These are phyloP conservation scores for Ophioninae sp. DNA, from an alignment of 2,888 invertebrate genomes.

Conservation along the genomic window DNA sequence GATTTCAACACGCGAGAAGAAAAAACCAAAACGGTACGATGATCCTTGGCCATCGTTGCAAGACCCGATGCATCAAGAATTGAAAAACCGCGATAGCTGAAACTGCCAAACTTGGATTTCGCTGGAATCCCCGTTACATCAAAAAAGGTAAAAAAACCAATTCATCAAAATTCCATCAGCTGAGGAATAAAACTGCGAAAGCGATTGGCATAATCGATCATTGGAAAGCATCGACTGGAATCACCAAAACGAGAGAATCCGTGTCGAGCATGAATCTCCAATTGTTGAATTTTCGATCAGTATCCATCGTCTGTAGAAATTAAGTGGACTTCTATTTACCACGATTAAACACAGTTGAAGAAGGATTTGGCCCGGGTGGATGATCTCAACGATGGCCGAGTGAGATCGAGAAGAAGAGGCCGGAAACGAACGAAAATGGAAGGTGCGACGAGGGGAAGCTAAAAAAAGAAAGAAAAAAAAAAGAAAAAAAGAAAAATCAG, in stretches of 20 bases:
- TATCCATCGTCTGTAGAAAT: slow-evolving; percentile 20
- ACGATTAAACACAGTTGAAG: slow-evolving; percentile 50
- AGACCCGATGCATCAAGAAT: slow-evolving; percentile 58
- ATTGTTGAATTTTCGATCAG: slow-evolving; percentile 36
- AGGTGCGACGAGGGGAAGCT: background rate
- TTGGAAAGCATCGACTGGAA: background rate
- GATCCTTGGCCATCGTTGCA: slow-evolving; percentile 14
- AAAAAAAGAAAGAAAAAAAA: slow-evolving; percentile 3
- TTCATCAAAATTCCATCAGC: background rate
- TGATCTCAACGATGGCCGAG: slow-evolving; percentile 31
- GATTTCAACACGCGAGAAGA: background rate
- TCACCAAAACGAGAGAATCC: background rate
- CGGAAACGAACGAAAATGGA: slow-evolving; percentile 20
- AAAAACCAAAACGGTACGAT: background rate
- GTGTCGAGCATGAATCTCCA: slow-evolving; percentile 30
- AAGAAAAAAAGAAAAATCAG: slow-evolving; percentile 15
- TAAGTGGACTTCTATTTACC: slow-evolving; percentile 48
- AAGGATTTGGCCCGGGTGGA: slow-evolving; percentile 22
- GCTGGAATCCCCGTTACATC: slow-evolving; percentile 52
- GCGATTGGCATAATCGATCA: background rate
- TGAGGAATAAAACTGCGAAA: background rate
- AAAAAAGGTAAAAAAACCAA: background rate
- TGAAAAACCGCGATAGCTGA: background rate
- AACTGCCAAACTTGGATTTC: background rate
- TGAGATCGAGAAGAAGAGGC: slow-evolving; percentile 24